Conservation (phyloP, 2,797 vertebrate species). For the Thalassophryne amazonica region DNA sequence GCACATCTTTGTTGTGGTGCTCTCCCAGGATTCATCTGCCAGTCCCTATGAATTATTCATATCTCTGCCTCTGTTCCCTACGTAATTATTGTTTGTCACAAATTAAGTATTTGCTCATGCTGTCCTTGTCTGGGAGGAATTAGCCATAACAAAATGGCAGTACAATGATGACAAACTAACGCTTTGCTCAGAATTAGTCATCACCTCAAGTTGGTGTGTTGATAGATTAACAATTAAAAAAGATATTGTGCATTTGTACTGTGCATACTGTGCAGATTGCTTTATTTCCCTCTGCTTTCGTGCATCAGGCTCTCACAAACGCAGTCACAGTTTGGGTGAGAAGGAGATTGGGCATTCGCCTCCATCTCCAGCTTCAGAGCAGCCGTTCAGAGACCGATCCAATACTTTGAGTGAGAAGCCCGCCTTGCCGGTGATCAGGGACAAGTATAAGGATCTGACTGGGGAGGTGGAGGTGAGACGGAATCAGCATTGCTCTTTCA, state of each 20-base stretch:
- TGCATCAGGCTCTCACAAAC: slow-evolving; percentile 90
- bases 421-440: slow-evolving; percentile 91
- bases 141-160: slow-evolving; percentile 24
- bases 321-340: slow-evolving; percentile 95
- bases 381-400: slow-evolving; percentile 91
- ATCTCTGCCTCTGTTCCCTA: slow-evolving; percentile 47
- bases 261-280: background rate
- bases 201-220: background rate
- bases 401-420: slow-evolving; percentile 94
- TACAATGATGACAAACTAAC: slow-evolving; percentile 37
- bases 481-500: background rate
- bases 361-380: slow-evolving; percentile 83
- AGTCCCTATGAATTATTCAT: slow-evolving; percentile 71
- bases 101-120: slow-evolving; percentile 64
- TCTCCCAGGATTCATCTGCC: slow-evolving; percentile 41
- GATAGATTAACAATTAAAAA: background rate
- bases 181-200: slow-evolving; percentile 37
- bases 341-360: slow-evolving; percentile 89
- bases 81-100: slow-evolving; percentile 68
- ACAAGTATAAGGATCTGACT: slow-evolving; percentile 98
- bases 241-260: slow-evolving; percentile 2
- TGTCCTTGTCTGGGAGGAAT: slow-evolving; percentile 43
- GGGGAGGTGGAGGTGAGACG: slow-evolving; percentile 95
- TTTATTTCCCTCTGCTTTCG: background rate
- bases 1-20: slow-evolving; percentile 23